Evolutionary conservation across 2,113 vertebrate genomes (phyloP).

Genomic region (Sinocyclocheilus anophthalmus): DNA sequence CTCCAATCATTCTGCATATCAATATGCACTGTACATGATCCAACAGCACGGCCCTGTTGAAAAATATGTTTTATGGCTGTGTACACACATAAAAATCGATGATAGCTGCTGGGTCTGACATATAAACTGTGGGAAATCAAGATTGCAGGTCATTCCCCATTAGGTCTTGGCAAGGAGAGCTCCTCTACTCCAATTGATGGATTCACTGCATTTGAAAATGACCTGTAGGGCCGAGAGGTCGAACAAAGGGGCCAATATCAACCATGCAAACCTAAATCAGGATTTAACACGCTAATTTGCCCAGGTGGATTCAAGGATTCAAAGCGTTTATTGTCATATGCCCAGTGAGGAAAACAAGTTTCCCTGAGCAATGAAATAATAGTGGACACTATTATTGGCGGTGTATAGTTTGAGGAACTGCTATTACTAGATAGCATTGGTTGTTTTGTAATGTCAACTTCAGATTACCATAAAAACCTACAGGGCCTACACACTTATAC

Average conservation of each 20-base stretch:
- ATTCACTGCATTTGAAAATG: slow-evolving; percentile 49
- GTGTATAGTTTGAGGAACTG: slow-evolving; percentile 6
- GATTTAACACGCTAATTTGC: slow-evolving; percentile 22
- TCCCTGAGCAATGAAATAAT: too few relatives aligned
- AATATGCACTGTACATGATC: not conserved
- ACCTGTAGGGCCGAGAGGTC: slow-evolving; percentile 21
- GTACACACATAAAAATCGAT: slow-evolving; percentile 35
- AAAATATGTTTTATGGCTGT: slow-evolving; percentile 15
- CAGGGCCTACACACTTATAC: not conserved
- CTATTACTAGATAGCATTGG: not conserved
- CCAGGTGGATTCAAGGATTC: not conserved
- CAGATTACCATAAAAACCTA: not conserved
- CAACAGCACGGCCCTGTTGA: not conserved
- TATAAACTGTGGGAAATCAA: slow-evolving; percentile 43
- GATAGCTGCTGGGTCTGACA: slow-evolving; percentile 33
- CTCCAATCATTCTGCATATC: slow-evolving; percentile 3
- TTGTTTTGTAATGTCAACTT: not conserved
- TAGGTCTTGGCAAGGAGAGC: slow-evolving; percentile 35
- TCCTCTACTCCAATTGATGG: slow-evolving; percentile 41
- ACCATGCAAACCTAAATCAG: slow-evolving; percentile 26
- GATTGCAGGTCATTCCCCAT: slow-evolving; percentile 38
- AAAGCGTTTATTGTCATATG: too few relatives aligned
- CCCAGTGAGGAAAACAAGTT: too few relatives aligned
- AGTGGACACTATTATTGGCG: not conserved
- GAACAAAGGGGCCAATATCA: slow-evolving; percentile 8